Percentiles rank a stretch among this genome's conserved stretches.
Conservation (phyloP, 2,113 vertebrate genomes). For the Gallinago paraguaiae region DNA sequence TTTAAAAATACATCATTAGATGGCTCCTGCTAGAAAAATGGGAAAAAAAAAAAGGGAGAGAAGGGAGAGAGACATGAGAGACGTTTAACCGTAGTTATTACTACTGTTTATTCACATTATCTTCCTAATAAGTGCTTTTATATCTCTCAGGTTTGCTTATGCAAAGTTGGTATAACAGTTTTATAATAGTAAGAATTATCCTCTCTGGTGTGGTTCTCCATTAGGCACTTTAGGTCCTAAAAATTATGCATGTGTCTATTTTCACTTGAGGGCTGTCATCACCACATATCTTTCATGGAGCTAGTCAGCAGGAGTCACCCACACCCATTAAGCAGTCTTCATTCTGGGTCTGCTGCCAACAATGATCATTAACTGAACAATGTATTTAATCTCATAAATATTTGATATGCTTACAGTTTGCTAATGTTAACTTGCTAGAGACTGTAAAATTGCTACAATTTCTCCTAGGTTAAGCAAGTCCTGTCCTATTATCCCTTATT, state of each 20-base stretch:
- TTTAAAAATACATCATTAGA: not conserved
- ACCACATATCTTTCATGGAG: not conserved
- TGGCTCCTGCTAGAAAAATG: not conserved
- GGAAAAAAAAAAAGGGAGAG: no score
- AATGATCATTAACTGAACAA: slow-evolving; percentile 11
- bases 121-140: not conserved
- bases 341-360: not conserved
- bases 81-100: not conserved
- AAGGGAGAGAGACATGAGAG: not conserved
- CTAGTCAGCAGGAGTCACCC: not conserved
- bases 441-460: not conserved
- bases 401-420: not conserved
- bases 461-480: not conserved
- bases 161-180: not conserved
- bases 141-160: not conserved
- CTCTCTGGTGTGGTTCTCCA: not conserved
- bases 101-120: not conserved
- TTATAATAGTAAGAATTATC: slow-evolving; percentile 5
- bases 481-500: not conserved
- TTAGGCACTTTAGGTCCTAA: not conserved
- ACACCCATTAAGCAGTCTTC: not conserved
- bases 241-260: not conserved
- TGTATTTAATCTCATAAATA: slow-evolving; percentile 19
- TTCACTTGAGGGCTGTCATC: not conserved
- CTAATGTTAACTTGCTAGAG: not conserved